Percentiles rank a stretch among this genome's conserved stretches.
phyloP scores from a whole-genome alignment of 2,888 invertebrate species.

The Microctonus hyperodae region DNA sequence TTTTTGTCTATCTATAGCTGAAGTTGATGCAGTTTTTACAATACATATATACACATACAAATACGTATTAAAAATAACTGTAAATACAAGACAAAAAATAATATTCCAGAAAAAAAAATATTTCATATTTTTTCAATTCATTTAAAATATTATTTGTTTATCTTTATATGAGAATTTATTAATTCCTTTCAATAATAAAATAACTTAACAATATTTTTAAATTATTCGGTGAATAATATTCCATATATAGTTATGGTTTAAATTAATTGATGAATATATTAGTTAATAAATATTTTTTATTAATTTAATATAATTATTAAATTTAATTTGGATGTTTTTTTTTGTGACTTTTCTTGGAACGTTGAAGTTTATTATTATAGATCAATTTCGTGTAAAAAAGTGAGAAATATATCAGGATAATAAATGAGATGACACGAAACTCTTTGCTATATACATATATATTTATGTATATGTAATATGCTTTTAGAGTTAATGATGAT shows the following conservation, averaged over 20 bases:
- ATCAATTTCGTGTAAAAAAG: constrained; percentile 37
- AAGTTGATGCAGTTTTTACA: background rate
- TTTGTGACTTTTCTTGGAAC: constrained; percentile 54
- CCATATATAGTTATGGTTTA: no score
- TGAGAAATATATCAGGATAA: constrained; percentile 37
- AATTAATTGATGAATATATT: no score
- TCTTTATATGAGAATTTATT: background rate
- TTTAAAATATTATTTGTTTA: background rate
- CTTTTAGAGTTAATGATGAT: no score
- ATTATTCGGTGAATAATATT: no score
- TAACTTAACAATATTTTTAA: no score
- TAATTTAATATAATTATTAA: no score
- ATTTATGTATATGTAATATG: background rate
- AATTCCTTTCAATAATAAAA: no score
- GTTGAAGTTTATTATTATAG: constrained; percentile 44
- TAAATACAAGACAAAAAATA: no score
- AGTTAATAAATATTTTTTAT: no score
- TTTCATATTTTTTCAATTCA: background rate
- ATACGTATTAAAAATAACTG: no score
- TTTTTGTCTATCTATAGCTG: constrained; percentile 2
- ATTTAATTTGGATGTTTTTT: constrained; percentile 9
- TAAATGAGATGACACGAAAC: constrained; percentile 23
- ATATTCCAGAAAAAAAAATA: no score
- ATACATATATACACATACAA: background rate
- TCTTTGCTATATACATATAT: background rate